Conservation (phyloP, 1,140 invertebrate genomes). For the Temnothorax longispinosus region DNA sequence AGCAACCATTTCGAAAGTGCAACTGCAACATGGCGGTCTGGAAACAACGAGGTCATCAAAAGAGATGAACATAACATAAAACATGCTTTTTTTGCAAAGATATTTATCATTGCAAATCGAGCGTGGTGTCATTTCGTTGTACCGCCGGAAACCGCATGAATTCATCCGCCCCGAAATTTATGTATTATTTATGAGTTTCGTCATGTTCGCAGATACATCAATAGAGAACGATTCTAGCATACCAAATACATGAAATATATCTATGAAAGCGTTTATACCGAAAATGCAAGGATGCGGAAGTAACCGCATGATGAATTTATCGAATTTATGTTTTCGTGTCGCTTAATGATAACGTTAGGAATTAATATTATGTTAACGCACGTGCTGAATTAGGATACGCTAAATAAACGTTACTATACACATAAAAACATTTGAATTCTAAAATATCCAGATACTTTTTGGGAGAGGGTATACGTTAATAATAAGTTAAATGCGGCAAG, state of each 20-base stretch:
- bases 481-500: neutral
- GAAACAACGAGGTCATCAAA: constrained; percentile 26
- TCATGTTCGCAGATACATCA: constrained; percentile 1
- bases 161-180: constrained; percentile 11
- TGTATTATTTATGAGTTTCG: constrained; percentile 46
- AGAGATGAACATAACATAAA: constrained; percentile 38
- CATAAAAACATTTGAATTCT: neutral
- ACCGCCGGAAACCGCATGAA: constrained; percentile 9
- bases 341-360: neutral
- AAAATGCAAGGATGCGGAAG: neutral
- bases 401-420: neutral
- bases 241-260: neutral
- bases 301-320: neutral
- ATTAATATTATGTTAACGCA: neutral
- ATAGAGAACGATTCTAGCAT: neutral
- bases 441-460: neutral
- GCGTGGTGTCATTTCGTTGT: neutral
- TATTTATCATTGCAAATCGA: constrained; percentile 18
- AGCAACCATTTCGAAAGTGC: constrained; percentile 43
- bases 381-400: neutral
- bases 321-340: neutral
- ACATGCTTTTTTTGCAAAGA: neutral
- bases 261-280: neutral
- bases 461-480: neutral
- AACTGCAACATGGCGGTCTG: constrained; percentile 46